Evolutionary conservation across 2,797 vertebrate species (phyloP).

Genomic region (Limosa lapponica): DNA sequence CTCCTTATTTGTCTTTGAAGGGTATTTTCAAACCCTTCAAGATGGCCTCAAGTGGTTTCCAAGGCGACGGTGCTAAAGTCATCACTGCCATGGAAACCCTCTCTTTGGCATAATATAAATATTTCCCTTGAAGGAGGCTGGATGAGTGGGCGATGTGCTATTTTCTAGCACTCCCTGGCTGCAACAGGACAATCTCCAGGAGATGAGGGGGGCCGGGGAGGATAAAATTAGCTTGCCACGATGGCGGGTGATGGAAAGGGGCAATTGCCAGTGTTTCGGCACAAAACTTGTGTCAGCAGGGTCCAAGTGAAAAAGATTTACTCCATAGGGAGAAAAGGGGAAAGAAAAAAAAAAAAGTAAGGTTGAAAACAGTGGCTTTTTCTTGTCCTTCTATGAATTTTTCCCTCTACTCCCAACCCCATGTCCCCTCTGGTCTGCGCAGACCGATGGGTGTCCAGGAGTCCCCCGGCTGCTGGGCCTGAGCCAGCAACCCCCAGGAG

Average conservation of each 20-base stretch:
- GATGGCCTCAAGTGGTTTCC: slow-evolving; percentile 78
- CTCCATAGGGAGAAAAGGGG: neutral
- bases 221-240: slow-evolving; percentile 66
- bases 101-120: slow-evolving; percentile 80
- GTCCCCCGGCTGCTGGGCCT: neutral
- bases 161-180: slow-evolving; percentile 72
- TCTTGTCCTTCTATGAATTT: neutral
- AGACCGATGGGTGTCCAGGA: rapidly evolving
- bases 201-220: neutral
- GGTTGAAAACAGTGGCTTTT: neutral
- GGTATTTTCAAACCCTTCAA: slow-evolving; percentile 71
- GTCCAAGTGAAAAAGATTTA: neutral
- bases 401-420: neutral
- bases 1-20: slow-evolving; percentile 78
- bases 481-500: neutral
- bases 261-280: slow-evolving; percentile 2
- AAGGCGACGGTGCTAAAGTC: slow-evolving; percentile 73
- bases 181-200: slow-evolving; percentile 51
- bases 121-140: slow-evolving; percentile 78
- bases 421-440: rapidly evolving
- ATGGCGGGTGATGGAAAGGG: neutral
- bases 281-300: neutral
- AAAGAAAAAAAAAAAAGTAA: neutral
- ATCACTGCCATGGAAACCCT: slow-evolving; percentile 83
- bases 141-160: slow-evolving; percentile 78